Base-by-base conservation (phyloP, 1,140 invertebrate genomes). In the Rhagoletis pomonella region DNA sequence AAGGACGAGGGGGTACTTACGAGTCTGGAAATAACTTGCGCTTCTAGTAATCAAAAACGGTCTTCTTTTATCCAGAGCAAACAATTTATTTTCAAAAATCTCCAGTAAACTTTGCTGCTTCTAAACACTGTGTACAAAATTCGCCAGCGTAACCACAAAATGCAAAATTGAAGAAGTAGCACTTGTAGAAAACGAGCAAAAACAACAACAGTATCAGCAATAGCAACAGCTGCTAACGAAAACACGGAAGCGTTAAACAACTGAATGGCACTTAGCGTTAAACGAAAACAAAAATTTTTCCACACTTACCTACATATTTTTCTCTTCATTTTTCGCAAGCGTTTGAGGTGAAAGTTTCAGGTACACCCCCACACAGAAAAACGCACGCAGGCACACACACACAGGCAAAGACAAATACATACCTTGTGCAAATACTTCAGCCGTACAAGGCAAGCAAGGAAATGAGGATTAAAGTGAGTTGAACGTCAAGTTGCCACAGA, bases 401-500 rank as follows among this genome's bases (percentile, higher is more conserved):
- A 2, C 4, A 55, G n/a, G 17, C 47, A 81, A 81, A 81, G 17
- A 44, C 73, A 81, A 81, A 81, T 81, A 81, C 73, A 81, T 47
- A 81, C 73, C 67, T 81, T 55, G 73, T 81, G 73, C 50, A 81
- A 81, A 81, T 81, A 81, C 73, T 81, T 44, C 42, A 73, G 42
- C 12, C 67, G 17, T 44, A 47, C 73, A 81, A 81, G 73, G 44
- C 47, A 55, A 81, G 73, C 47, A 81, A 81, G 73, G 73, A 81
- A 81, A 81, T 81, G 73, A 81, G 73, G 44, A 81, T 81, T 81
- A 81, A 81, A 81, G 73, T 55, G 73, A 55, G 73, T 81, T 81
- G 73, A 12, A 81, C 73, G 73, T 81, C 73, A 81, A 81, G 73
- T 81, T 55, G 47, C 47, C 73, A 81, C 73, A 81, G 73, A 81